phyloP scores from a whole-genome alignment of 2,113 vertebrate genomes.

The Myocastor coypus region DNA sequence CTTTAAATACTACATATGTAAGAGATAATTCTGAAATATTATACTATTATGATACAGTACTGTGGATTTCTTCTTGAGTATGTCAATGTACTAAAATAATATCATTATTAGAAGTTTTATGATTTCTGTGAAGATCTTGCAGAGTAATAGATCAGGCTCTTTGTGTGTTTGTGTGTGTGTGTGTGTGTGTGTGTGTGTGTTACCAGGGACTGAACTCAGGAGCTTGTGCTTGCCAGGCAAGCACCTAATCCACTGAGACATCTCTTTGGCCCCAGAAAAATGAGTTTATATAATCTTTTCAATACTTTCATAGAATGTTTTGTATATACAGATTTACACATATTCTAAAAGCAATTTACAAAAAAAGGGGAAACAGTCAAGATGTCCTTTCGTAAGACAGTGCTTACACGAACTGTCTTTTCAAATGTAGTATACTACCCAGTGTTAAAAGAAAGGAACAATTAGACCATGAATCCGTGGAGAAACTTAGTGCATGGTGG shows the following conservation, averaged over 20 bases:
- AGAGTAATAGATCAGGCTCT: too few species aligned
- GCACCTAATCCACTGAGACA: too few species aligned
- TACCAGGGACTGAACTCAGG: too few species aligned
- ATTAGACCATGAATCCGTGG: not conserved
- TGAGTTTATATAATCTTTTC: slow-evolving; percentile 41
- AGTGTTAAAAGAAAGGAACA: not conserved
- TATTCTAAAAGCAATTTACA: slow-evolving; percentile 5
- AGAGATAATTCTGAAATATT: slow-evolving; percentile 45
- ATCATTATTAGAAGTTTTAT: slow-evolving; percentile 44
- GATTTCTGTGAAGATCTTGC: not conserved
- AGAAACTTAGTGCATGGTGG: not conserved
- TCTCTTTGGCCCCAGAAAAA: not conserved
- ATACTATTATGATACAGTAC: slow-evolving; percentile 29
- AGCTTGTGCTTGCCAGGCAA: too few species aligned
- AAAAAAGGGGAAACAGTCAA: not conserved
- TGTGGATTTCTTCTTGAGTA: slow-evolving; percentile 43
- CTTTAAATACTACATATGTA: slow-evolving; percentile 66
- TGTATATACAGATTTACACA: slow-evolving; percentile 44
- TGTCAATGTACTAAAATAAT: not conserved
- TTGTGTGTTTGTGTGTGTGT: too few species aligned
- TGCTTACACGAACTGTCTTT: not conserved
- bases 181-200: too few species aligned
- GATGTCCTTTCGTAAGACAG: not conserved
- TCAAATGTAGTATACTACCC: not conserved
- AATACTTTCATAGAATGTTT: slow-evolving; percentile 62